Evolutionary conservation across 2,888 invertebrate genomes (phyloP), one percentile per base, ranked within the genome.

Genomic region (Formica aserva): DNA sequence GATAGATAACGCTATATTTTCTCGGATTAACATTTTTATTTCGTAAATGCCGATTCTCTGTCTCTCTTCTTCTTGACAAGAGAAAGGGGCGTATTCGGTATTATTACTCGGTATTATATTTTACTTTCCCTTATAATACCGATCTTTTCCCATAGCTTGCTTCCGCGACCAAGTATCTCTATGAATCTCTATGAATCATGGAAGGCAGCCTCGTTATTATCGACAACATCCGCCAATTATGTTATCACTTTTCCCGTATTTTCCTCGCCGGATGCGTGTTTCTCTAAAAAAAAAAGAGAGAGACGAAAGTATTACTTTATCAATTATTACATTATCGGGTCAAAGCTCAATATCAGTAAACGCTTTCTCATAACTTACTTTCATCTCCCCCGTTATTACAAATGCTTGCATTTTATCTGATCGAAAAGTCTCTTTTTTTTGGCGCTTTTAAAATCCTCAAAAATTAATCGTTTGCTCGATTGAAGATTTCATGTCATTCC

Each of bases 131-230:
- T 71, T 60, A 52, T 52, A 80, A 71, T 71, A 80, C 78, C 45
- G 57, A 80, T 71, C 71, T 78, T 74, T 67, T 45, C 63, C 32
- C 62, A 69, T 66, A 65, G 67, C 67, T 52, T 55, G 75, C 41
- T 72, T 80, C 80, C 83, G 77, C 85, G 83, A 85, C 77, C n/a
- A 52, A 52, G n/a, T 52, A n/a, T 52, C 83, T 69, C 66, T 81
- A 57, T 75, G 72, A 60, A 63, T 76, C 67, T 84, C 75, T 66
- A 78, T 86, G 83, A 82, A 77, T 82, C 74, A 77, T 32, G 69
- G 81, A 48, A 55, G 65, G 8, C 48, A 55, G n/a, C 66, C 60
- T 60, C 74, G 71, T 82, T 81, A 78, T 78, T 84, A 77, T 48
- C 32, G 52, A 18, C 48, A 83, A 80, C 82, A 45, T 71, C 62